phyloP scores from a whole-genome alignment of 2,797 vertebrate genomes.

The Antrozous pallidus region DNA sequence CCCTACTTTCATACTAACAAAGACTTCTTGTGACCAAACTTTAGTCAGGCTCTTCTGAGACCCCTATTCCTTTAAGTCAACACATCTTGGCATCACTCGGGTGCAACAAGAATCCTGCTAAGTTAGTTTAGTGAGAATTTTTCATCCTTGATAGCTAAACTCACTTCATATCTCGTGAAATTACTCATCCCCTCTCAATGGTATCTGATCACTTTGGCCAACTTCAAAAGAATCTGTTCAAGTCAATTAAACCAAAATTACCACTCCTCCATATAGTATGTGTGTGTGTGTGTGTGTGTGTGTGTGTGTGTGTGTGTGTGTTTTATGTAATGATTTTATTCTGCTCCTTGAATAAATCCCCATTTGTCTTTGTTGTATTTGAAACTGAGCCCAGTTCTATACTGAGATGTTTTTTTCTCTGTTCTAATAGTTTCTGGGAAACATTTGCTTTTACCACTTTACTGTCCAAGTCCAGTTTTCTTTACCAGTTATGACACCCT shows the following conservation, averaged over 20 bases:
- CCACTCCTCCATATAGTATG: background rate
- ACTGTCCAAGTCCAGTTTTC: background rate
- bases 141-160: background rate
- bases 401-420: background rate
- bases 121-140: background rate
- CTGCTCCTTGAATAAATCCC: background rate
- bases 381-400: background rate
- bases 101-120: background rate
- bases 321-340: accelerated
- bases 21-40: background rate
- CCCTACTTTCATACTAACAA: background rate
- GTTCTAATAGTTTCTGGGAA: background rate
- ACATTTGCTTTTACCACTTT: background rate
- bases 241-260: background rate
- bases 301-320: no score
- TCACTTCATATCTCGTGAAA: background rate
- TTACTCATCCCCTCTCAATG: background rate
- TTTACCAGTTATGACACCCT: background rate
- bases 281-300: no score
- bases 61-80: background rate
- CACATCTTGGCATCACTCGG: background rate
- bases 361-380: background rate
- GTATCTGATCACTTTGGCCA: background rate
- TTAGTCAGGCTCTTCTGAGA: background rate
- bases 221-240: background rate